Evolutionary conservation across 1,140 invertebrate genomes (phyloP).

Genomic region (Trichoplusia ni): DNA sequence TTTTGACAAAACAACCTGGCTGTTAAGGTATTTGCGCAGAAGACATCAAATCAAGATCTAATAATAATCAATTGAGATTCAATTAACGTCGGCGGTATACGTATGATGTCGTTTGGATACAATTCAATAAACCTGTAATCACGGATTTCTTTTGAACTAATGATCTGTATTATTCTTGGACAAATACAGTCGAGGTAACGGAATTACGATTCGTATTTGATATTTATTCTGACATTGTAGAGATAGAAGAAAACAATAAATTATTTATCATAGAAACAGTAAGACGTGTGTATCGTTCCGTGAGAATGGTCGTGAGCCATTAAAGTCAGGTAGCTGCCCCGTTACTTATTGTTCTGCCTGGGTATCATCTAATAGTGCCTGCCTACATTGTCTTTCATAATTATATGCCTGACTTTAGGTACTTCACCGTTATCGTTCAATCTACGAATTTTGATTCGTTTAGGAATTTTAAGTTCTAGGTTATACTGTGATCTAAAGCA

Average conservation of each 20-base stretch:
- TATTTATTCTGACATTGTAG: conserved; percentile 9
- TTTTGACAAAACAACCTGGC: no score
- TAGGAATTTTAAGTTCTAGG: no score
- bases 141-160: conserved; percentile 6
- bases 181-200: background rate
- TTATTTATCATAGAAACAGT: conserved; percentile 38
- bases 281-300: conserved; percentile 68
- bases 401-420: background rate
- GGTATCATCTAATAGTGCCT: conserved; percentile 19
- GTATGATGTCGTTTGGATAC: background rate
- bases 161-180: conserved; percentile 20
- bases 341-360: conserved; percentile 54
- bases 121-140: conserved; percentile 7
- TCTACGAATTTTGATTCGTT: no score
- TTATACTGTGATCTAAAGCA: no score
- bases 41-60: no score
- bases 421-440: background rate
- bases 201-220: conserved; percentile 15
- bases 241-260: conserved; percentile 26
- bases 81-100: background rate
- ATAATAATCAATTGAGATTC: no score
- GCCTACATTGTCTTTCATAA: conserved; percentile 12
- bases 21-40: no score
- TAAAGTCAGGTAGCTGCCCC: conserved; percentile 49
- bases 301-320: conserved; percentile 65